These are phyloP conservation scores for Palaemon carinicauda DNA, from an alignment of 1,140 invertebrate species.

Conservation along the genomic window DNA sequence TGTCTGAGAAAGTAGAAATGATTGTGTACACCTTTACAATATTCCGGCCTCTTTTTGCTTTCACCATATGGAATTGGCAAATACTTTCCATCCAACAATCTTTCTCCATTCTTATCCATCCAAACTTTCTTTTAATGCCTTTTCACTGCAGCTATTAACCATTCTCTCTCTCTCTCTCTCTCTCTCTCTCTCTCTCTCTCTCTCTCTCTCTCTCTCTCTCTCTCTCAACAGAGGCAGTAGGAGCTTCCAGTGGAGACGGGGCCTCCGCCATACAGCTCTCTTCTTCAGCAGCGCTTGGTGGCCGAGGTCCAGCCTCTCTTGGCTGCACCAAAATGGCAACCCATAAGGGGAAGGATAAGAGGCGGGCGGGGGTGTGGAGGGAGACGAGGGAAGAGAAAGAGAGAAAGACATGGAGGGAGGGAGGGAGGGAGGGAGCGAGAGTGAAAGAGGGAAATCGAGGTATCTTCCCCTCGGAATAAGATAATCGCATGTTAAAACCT, in stretches of 20 bases:
- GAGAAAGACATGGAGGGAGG: not conserved
- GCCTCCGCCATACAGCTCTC: not conserved
- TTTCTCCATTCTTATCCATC: not conserved
- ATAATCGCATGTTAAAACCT: no score
- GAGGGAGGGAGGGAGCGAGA: not conserved
- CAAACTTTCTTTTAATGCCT: not conserved
- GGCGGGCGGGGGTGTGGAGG: not conserved
- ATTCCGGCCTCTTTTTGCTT: no score
- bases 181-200: not conserved
- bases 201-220: not conserved
- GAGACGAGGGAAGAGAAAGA: not conserved
- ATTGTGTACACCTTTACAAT: no score
- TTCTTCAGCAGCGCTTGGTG: not conserved
- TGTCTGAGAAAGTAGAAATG: no score
- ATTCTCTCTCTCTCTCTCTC: not conserved
- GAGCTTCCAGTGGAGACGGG: no score
- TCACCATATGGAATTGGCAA: no score
- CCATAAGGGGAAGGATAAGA: not conserved
- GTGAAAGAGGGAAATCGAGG: not conserved
- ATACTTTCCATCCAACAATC: not conserved
- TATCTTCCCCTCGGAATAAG: no score
- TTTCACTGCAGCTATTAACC: not conserved
- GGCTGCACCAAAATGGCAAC: constrained; percentile 43
- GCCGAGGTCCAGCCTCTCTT: not conserved
- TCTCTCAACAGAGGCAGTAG: not conserved